Evolutionary conservation across 2,888 invertebrate species (phyloP), one percentile per base, ranked within the genome.

Genomic region (Agelastica alni): DNA sequence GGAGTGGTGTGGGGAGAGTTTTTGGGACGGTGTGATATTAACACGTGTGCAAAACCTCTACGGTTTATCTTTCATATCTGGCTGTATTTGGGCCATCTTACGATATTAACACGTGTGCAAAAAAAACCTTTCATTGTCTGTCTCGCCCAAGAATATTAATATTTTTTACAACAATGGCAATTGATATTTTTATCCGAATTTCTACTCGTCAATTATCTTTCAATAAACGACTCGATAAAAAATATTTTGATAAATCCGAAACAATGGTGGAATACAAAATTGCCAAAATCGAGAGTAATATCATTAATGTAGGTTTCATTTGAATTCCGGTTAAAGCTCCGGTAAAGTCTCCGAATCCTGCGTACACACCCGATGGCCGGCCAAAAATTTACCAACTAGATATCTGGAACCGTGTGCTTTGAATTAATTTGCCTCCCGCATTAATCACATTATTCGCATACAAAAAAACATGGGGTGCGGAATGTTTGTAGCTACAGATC

Each of bases 261-360:
- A 34, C 45, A 22, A 13, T 20, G 7, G 32, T 5, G 9, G 45
- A 45, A 45, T 45, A 45, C 45, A 22, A 34, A 45, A 45, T 45
- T 22, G 22, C 32, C 45, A 44, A 30, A 45, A 45, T 20, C 32
- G 13, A n/a, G 45, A 4, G 18, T 45, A 45, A 45, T 45, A 34
- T 20, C 34, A 34, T 45, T 45, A 45, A 34, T 32, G 22, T 34
- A 22, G 45, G 34, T 34, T 34, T 34, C 44, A 45, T 45, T 45
- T 34, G 13, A 32, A 45, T 45, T 44, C 41, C 10, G 13, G 17
- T 22, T 17, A 41, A 41, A 22, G n/a, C n/a, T 41, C 10, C 44
- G n/a, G 12, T 34, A 10, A 10, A 31, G 13, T 44, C 31, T 22
- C 34, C 22, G 13, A 41, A 12, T 20, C 20, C 22, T 22, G 9